These are phyloP conservation scores for Vulpes vulpes DNA, from an alignment of 2,113 vertebrate genomes.

Conservation along the genomic window DNA sequence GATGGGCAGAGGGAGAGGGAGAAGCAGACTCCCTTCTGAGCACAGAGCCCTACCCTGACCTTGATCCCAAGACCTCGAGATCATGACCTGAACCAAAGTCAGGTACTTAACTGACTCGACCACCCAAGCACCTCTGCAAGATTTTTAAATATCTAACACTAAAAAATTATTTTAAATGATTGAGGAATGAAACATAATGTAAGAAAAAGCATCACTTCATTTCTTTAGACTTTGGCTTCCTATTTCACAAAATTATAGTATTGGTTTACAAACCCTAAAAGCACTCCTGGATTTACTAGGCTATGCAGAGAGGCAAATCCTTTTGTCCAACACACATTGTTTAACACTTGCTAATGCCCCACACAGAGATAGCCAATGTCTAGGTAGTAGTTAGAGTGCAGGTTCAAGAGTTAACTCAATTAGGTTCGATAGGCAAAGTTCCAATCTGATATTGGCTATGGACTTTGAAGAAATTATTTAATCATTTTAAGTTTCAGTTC, in stretches of 20 bases:
- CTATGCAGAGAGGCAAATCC: neutral
- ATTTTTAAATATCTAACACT: neutral
- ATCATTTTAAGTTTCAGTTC: neutral
- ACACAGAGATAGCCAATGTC: neutral
- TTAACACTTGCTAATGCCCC: neutral
- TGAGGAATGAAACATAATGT: neutral
- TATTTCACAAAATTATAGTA: neutral
- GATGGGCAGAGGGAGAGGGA: neutral
- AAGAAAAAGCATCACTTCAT: neutral
- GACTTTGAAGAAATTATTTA: neutral
- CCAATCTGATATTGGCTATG: neutral
- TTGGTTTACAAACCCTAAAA: neutral
- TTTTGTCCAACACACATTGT: neutral
- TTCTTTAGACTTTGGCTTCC: neutral
- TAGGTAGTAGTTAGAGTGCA: neutral
- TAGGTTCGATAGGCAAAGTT: neutral
- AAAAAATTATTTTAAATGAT: neutral
- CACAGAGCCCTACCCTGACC: neutral
- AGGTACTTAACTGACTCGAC: neutral
- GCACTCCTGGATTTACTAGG: neutral
- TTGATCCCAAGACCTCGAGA: neutral
- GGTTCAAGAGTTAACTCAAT: neutral
- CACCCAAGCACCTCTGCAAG: neutral
- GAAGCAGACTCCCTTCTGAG: neutral
- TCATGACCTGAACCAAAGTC: neutral